Conservation (phyloP, 2,888 invertebrate genomes). For the Cataglyphis albicans region DNA sequence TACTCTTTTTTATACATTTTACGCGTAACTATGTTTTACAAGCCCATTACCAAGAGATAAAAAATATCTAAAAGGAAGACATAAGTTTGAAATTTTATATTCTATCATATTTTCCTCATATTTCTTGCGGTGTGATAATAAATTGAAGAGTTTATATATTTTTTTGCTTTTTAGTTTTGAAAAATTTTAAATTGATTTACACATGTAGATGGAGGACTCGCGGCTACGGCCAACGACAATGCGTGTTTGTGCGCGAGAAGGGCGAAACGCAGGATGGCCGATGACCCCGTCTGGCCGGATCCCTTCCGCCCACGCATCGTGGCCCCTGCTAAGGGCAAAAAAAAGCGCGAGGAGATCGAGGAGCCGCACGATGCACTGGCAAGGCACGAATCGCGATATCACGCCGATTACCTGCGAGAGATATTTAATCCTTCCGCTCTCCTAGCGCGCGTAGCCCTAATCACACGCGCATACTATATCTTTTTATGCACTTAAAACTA, state of each 20-base stretch:
- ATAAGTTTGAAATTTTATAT: constrained; percentile 1
- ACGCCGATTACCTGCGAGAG: constrained; percentile 42
- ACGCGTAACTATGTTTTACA: neutral
- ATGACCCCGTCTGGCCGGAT: constrained; percentile 73
- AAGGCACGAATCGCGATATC: constrained; percentile 47
- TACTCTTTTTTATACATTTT: neutral
- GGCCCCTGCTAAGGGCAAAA: constrained; percentile 48
- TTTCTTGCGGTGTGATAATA: neutral
- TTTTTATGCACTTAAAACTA: neutral
- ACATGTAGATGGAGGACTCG: constrained; percentile 15
- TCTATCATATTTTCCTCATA: neutral
- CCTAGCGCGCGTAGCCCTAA: neutral
- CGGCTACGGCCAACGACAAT: constrained; percentile 9
- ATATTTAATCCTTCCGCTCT: constrained; percentile 35
- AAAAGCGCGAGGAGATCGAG: constrained; percentile 34
- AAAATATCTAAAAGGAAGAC: constrained; percentile 2
- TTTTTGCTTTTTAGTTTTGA: constrained; percentile 17
- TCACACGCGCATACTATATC: neutral
- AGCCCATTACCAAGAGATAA: neutral
- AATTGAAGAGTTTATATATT: constrained; percentile 3
- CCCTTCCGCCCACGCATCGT: constrained; percentile 63
- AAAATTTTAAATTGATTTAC: constrained; percentile 37
- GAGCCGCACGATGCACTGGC: constrained; percentile 35
- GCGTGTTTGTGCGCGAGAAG: constrained; percentile 47
- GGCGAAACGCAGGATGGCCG: constrained; percentile 68